phyloP scores from a whole-genome alignment of 2,797 vertebrate genomes.

The Zenarchopterus dispar region DNA sequence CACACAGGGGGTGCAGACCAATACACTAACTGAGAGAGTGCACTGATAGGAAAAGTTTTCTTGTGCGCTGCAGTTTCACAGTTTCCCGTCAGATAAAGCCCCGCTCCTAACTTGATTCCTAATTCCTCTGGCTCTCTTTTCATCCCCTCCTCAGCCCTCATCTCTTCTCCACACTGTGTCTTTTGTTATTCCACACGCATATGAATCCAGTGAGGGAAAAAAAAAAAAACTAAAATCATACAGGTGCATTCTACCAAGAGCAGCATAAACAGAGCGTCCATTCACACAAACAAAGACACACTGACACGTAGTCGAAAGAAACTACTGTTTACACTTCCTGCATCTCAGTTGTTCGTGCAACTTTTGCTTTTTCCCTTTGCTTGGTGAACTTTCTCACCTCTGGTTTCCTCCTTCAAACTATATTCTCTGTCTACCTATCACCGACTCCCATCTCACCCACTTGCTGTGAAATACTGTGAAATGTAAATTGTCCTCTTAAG shows the following conservation, averaged over 20 bases:
- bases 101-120: constrained; percentile 63
- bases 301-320: constrained; percentile 41
- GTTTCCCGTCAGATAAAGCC: constrained; percentile 74
- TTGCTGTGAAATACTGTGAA: constrained; percentile 80
- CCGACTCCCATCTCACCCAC: constrained; percentile 68
- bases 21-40: constrained; percentile 56
- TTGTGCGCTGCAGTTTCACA: constrained; percentile 70
- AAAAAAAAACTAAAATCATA: constrained; percentile 61
- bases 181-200: constrained; percentile 63
- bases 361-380: constrained; percentile 45
- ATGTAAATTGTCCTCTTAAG: constrained; percentile 82
- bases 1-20: constrained; percentile 41
- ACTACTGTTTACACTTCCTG: constrained; percentile 44
- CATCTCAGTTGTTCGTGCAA: constrained; percentile 49
- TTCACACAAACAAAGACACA: constrained; percentile 18
- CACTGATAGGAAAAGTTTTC: constrained; percentile 79
- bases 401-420: constrained; percentile 66
- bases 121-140: constrained; percentile 69
- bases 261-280: constrained; percentile 31
- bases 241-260: constrained; percentile 68
- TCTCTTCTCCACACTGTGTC: constrained; percentile 48
- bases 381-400: constrained; percentile 60
- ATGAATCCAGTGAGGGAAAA: constrained; percentile 68
- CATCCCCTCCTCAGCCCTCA: constrained; percentile 48
- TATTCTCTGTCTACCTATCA: constrained; percentile 52